Base-by-base conservation (phyloP, 2,888 invertebrate genomes). In the Mythimna loreyi region DNA sequence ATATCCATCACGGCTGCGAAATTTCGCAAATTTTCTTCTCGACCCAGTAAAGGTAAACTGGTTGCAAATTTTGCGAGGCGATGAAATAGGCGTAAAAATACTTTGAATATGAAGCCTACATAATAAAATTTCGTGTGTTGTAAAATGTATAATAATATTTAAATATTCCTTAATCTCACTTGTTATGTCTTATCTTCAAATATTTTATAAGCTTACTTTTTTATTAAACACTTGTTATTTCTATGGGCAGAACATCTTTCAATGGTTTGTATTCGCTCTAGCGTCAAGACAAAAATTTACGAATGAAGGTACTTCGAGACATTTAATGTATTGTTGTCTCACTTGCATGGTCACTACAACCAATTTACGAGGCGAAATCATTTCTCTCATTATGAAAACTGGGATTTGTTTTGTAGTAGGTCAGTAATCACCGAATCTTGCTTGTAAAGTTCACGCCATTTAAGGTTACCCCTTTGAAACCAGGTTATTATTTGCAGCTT, bases 81-180 rank as follows among this genome's bases (percentile, higher is more conserved):
- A 36, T 28, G 28, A 28, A 28, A 25, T 40, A 58, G 6, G 25
- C 25, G 4, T 53, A 40, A 45, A 40, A 47, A 66, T 52, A 57
- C 28, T n/a, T 57, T 67, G 55, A 56, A 49, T 28, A 59, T 61
- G 21, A 72, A 57, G n/a, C 2, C 28, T 73, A 45, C 21, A n/a
- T 56, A 45, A 50, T 47, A 61, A 30, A 76, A 36, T 56, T 56
- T 70, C n/a, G 49, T 66, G 52, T 62, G 57, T 57, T 70, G 40
- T 33, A 58, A 61, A 66, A 52, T 58, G 30, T 65, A 58, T 72
- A 23, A 30, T 36, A 47, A 49, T 45, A 47, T 62, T 56, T 40
- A 69, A 40, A 56, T 71, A 75, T 50, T 72, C 40, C 66, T 62
- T 66, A 76, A 79, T 79, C 80, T 79, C 80, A 75, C 76, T 67